Evolutionary conservation across 2,113 vertebrate genomes (phyloP), one percentile per base, ranked within the genome.

Genomic region (Leucopternis melanops): DNA sequence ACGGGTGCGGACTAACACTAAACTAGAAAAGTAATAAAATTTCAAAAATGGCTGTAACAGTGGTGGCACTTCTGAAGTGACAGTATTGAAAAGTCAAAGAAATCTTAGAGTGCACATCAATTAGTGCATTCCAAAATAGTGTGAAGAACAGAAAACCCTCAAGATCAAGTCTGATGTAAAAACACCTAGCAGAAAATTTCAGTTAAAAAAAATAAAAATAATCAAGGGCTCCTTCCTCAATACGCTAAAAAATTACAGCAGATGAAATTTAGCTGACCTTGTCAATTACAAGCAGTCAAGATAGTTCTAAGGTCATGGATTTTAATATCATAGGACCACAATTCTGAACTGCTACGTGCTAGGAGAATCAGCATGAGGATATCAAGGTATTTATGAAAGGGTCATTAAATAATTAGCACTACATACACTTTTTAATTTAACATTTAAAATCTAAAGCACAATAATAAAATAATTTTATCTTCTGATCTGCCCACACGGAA

Each of bases 401-500:
- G 16, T 47, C 18, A 20, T 61, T 20, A 38, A 88, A 44, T 8
- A 49, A 32, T 27, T 62, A 32, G 9, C 11, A 49, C 6, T n/a
- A 31, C 0, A 3, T 27, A 34, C 0, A 27, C 17, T n/a, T 55
- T 72, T 47, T 2, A 70, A 32, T n/a, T 73, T 42, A 62, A n/a
- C 11, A 34, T 86, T 62, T 74, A 52, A 58, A 63, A 86, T 61
- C 5, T 49, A 49, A 61, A 80, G 8, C 12, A 34, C 3, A 36
- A 31, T 15, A 59, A 49, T 54, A 66, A 86, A 44, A 17, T 16
- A 18, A 8, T 17, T 71, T 57, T 52, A 17, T 65, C 10, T 61
- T 80, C 55, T 65, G 16, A 80, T n/a, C 13, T 67, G 16, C 13
- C 26, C 9, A 4, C 36, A 32, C 38, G 13, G 6, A 66, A 62